Conservation (phyloP, 2,888 invertebrate genomes). For the Diploptera punctata region DNA sequence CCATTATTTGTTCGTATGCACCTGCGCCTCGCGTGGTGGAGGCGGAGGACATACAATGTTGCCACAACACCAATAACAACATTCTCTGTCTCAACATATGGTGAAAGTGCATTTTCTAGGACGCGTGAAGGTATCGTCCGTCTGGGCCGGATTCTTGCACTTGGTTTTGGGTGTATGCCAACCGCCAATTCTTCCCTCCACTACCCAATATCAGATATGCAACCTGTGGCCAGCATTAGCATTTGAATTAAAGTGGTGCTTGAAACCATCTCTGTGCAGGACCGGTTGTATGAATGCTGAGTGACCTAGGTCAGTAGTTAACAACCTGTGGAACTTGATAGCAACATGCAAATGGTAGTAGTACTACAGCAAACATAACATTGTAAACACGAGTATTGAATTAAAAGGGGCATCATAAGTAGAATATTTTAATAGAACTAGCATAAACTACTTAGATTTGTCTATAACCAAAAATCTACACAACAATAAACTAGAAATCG, state of each 20-base stretch:
- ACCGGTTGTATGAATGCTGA: no score
- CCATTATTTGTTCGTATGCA: no score
- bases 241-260: background rate
- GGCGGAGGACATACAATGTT: background rate
- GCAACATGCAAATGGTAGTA: background rate
- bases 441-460: no score
- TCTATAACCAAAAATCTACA: no score
- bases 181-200: background rate
- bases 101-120: constrained; percentile 20
- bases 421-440: no score
- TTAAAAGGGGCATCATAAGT: no score
- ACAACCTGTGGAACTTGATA: background rate
- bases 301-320: constrained; percentile 16
- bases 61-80: background rate
- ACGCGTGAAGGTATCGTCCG: background rate
- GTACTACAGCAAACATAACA: no score
- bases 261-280: background rate
- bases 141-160: constrained; percentile 6
- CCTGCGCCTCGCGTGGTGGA: background rate
- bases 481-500: no score
- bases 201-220: background rate
- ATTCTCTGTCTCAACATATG: background rate
- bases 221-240: background rate
- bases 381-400: no score
- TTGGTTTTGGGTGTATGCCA: constrained; percentile 12